Percentiles rank a stretch among this genome's conserved stretches.
These are phyloP conservation scores for Nomada ferruginata DNA, from an alignment of 2,888 invertebrate species.

Conservation along the genomic window DNA sequence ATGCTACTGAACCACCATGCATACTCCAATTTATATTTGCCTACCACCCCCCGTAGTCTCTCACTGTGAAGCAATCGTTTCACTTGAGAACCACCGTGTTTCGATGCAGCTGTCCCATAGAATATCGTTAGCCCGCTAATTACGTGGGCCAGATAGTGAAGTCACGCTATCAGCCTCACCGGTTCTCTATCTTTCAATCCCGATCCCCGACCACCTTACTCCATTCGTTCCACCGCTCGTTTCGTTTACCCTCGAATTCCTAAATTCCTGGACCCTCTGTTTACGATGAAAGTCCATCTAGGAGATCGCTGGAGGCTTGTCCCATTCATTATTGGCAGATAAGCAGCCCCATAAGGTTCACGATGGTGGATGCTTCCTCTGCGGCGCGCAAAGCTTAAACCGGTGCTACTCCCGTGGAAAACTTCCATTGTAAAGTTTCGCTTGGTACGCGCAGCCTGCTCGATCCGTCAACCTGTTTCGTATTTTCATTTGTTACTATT, in stretches of 20 bases:
- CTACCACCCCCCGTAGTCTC: not conserved
- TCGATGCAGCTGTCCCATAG: slow-evolving; percentile 71
- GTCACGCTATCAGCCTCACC: slow-evolving; percentile 60
- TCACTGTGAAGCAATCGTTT: not conserved
- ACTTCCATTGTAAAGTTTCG: not conserved
- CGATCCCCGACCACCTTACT: slow-evolving; percentile 15
- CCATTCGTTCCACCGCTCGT: not conserved
- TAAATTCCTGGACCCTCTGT: slow-evolving; percentile 53
- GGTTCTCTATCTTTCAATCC: slow-evolving; percentile 58
- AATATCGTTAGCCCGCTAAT: slow-evolving; percentile 75
- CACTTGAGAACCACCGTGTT: slow-evolving; percentile 62
- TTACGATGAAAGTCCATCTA: slow-evolving; percentile 70
- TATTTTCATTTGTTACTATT: not conserved
- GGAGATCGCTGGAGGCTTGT: slow-evolving; percentile 45
- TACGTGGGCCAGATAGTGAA: slow-evolving; percentile 64
- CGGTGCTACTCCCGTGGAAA: not conserved
- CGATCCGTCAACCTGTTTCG: not conserved
- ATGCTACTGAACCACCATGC: too few relatives aligned
- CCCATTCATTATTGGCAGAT: slow-evolving; percentile 61
- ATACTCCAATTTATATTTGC: too few relatives aligned
- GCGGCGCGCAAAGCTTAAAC: not conserved
- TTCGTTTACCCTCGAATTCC: slow-evolving; percentile 56
- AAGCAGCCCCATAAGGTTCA: slow-evolving; percentile 36
- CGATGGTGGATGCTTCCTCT: not conserved
- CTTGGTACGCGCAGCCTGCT: too few relatives aligned